A percentile compares a stretch with the other conserved stretches of the same genome.
phyloP scores from a whole-genome alignment of 2,797 vertebrate genomes.

The Ptychadena robeensis region DNA sequence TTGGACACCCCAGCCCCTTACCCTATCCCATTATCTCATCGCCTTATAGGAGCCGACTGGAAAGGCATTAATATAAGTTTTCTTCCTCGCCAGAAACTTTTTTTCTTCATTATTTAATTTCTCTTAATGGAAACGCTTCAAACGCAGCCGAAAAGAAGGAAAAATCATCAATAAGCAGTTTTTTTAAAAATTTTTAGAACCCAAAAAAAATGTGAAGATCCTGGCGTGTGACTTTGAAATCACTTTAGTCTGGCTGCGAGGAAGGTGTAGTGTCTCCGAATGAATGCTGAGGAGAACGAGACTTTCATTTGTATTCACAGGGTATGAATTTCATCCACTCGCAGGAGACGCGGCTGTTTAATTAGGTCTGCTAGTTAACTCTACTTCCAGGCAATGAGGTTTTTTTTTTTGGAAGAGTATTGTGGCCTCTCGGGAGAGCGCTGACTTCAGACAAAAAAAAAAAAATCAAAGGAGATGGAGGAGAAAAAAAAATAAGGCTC shows the following conservation, averaged over 20 bases:
- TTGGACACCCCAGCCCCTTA: no score
- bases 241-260: conserved; percentile 71
- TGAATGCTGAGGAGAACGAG: conserved; percentile 72
- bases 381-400: conserved; percentile 64
- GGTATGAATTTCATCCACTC: conserved; percentile 70
- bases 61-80: neutral
- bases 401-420: conserved; percentile 61
- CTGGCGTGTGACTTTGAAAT: conserved; percentile 73
- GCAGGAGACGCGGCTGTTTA: conserved; percentile 75
- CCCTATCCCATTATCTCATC: no score
- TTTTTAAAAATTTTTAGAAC: conserved; percentile 24
- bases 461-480: conserved; percentile 65
- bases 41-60: no score
- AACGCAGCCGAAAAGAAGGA: neutral
- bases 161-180: conserved; percentile 55
- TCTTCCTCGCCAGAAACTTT: neutral
- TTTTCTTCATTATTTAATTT: conserved; percentile 38
- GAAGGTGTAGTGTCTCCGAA: conserved; percentile 69
- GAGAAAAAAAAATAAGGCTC: conserved; percentile 63
- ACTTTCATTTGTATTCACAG: conserved; percentile 78
- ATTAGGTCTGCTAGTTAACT: conserved; percentile 80
- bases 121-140: conserved; percentile 45
- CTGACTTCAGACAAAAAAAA: conserved; percentile 68
- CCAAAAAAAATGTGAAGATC: conserved; percentile 51
- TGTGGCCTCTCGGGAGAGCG: conserved; percentile 67